Evolutionary conservation across 2,113 vertebrate genomes (phyloP).

Genomic region (Aptenodytes forsteri): DNA sequence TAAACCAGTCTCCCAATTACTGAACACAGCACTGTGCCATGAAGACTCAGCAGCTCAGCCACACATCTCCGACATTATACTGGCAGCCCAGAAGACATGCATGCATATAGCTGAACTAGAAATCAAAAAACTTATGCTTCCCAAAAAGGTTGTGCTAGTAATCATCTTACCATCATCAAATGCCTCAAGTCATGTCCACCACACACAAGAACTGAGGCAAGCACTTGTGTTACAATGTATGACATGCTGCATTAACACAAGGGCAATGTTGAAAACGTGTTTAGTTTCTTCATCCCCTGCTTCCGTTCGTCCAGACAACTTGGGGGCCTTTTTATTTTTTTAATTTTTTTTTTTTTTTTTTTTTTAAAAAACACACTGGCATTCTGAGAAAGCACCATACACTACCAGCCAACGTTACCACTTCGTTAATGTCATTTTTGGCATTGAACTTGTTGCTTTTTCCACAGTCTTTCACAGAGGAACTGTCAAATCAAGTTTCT

Average conservation of each 20-base stretch:
- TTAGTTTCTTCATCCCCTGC: not conserved
- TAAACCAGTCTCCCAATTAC: not conserved
- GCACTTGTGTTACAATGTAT: rapidly evolving
- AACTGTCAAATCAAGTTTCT: not conserved
- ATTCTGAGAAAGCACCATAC: not conserved
- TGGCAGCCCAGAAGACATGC: not conserved
- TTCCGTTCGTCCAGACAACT: not conserved
- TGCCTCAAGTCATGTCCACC: rapidly evolving
- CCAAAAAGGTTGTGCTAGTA: not conserved
- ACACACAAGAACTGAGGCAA: not conserved
- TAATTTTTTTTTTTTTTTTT: too few relatives aligned
- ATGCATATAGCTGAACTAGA: not conserved
- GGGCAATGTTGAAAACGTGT: not conserved
- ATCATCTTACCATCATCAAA: not conserved
- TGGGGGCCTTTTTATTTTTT: too few relatives aligned
- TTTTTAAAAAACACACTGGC: too few relatives aligned
- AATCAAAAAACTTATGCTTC: not conserved
- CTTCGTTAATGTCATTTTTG: not conserved
- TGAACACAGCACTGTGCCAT: not conserved
- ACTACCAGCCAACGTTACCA: not conserved
- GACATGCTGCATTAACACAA: not conserved
- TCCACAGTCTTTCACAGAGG: not conserved
- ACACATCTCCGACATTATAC: not conserved
- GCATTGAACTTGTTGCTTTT: not conserved
- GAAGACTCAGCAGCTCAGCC: not conserved